A percentile compares a stretch with the other conserved stretches of the same genome.
Conservation (phyloP, 2,113 vertebrate species). For the Nerophis lumbriciformis region DNA sequence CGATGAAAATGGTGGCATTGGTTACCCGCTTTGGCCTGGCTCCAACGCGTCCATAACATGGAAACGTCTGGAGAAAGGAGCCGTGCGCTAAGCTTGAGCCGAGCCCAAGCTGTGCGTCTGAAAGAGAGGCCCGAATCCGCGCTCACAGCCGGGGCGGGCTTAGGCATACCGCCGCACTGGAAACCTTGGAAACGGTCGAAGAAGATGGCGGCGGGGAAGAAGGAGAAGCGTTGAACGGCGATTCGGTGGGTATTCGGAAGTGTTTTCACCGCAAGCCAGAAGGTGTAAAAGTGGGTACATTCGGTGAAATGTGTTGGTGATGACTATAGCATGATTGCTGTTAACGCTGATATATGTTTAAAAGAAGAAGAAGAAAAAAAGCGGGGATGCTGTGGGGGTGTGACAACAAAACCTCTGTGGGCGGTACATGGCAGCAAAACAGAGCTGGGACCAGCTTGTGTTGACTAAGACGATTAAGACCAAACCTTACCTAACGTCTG, state of each 20-base stretch:
- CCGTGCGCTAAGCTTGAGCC: not conserved
- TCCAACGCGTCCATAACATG: not conserved
- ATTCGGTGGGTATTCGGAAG: not conserved
- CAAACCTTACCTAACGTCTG: no score
- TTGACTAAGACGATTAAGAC: slow-evolving; percentile 58
- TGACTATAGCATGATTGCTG: no score
- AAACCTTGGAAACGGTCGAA: slow-evolving; percentile 5
- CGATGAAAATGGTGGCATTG: slow-evolving; percentile 6
- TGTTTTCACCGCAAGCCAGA: no score
- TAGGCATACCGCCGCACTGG: not conserved
- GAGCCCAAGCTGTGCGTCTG: slow-evolving; percentile 6
- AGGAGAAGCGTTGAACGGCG: not conserved
- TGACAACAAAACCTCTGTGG: slow-evolving; percentile 72
- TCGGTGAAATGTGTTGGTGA: not conserved
- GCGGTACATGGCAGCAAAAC: slow-evolving; percentile 67
- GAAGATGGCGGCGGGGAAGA: not conserved
- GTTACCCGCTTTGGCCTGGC: not conserved
- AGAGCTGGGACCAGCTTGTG: slow-evolving; percentile 63
- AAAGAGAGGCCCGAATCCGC: slow-evolving; percentile 8
- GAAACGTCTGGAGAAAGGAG: not conserved
- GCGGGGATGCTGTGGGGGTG: slow-evolving; percentile 19
- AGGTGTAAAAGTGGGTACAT: not conserved
- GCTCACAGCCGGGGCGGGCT: slow-evolving; percentile 4
- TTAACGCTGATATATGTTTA: slow-evolving; percentile 39
- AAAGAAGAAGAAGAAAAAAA: slow-evolving; percentile 46